Conservation (phyloP, 2,888 invertebrate genomes). For the Dynastes hyllus region DNA sequence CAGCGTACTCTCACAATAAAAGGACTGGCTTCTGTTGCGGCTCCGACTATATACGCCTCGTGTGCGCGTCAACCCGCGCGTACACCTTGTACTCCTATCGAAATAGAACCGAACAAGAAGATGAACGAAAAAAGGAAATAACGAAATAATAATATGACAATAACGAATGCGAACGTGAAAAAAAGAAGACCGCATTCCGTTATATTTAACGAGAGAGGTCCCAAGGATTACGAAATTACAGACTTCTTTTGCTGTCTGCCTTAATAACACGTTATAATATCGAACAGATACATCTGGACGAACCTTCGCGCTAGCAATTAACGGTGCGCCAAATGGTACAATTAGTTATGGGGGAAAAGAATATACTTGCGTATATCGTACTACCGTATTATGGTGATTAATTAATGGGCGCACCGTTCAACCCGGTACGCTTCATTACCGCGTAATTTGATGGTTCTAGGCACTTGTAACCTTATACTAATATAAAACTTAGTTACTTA, state of each 20-base stretch:
- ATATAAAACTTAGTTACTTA: no score
- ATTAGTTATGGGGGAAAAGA: slow-evolving; percentile 45
- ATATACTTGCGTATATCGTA: slow-evolving; percentile 35
- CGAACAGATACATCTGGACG: slow-evolving; percentile 46
- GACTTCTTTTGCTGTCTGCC: slow-evolving; percentile 37
- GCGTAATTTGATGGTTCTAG: slow-evolving; percentile 7
- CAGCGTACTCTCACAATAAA: slow-evolving; percentile 64
- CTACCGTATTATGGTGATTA: slow-evolving; percentile 43
- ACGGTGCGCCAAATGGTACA: slow-evolving; percentile 45
- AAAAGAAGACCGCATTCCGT: slow-evolving; percentile 52
- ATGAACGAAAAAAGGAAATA: slow-evolving; percentile 13
- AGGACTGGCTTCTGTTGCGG: slow-evolving; percentile 65
- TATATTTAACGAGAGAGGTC: slow-evolving; percentile 49
- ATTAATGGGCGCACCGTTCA: slow-evolving; percentile 15
- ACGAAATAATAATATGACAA: slow-evolving; percentile 48
- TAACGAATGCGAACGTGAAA: slow-evolving; percentile 38
- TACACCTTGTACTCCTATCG: slow-evolving; percentile 5
- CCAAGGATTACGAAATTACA: slow-evolving; percentile 52
- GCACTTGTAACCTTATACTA: no score
- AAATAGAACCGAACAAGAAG: slow-evolving; percentile 40
- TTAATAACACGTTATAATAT: slow-evolving; percentile 51
- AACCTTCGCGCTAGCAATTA: slow-evolving; percentile 43
- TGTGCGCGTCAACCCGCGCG: slow-evolving; percentile 35
- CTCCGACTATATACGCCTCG: slow-evolving; percentile 34
- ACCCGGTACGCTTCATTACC: slow-evolving; percentile 1